Evolutionary conservation across 2,797 vertebrate genomes (phyloP).

Genomic region (Pangasius djambal): DNA sequence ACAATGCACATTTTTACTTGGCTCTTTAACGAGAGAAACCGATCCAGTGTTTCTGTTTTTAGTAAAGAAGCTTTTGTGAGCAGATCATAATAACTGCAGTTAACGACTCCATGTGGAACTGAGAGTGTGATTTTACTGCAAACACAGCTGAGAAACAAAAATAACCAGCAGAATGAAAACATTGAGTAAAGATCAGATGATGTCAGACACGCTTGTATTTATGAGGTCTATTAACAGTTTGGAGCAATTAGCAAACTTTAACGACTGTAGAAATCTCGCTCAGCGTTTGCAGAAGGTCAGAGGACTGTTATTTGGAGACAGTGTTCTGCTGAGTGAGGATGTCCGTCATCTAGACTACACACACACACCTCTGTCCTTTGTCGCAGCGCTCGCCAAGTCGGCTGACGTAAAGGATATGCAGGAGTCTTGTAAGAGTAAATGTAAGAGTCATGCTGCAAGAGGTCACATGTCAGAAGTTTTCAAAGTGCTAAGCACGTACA

Average conservation of each 20-base stretch:
- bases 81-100: not conserved
- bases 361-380: not conserved
- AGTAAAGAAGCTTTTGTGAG: not conserved
- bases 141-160: not conserved
- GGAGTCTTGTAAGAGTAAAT: not conserved
- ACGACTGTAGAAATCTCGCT: not conserved
- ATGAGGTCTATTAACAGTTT: not conserved
- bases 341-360: not conserved
- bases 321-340: conserved; percentile 14
- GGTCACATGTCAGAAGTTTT: not conserved
- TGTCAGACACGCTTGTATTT: not conserved
- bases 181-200: not conserved
- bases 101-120: not conserved
- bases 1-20: not conserved
- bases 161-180: not conserved
- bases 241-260: not conserved
- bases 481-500: not conserved
- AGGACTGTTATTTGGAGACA: not conserved
- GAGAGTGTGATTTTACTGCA: conserved; percentile 16
- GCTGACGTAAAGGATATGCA: not conserved
- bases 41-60: conserved; percentile 1
- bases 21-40: no score
- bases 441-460: not conserved
- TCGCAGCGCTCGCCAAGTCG: not conserved
- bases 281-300: not conserved